A percentile compares a stretch with the other conserved stretches of the same genome.
Conservation (phyloP, 2,797 vertebrate species). For the Lophius americanus region DNA sequence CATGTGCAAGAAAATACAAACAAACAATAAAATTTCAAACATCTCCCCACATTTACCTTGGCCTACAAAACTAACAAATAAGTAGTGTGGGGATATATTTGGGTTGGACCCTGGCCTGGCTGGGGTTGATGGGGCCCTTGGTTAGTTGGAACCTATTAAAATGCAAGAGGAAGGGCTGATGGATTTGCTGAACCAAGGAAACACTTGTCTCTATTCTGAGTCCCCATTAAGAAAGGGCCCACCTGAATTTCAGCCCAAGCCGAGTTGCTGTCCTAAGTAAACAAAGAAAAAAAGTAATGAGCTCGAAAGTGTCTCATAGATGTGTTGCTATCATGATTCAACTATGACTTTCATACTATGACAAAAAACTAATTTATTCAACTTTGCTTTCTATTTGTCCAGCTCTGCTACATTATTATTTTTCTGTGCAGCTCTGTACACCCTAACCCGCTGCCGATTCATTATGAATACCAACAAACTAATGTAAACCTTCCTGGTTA, state of each 20-base stretch:
- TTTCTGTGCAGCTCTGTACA: background rate
- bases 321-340: background rate
- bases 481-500: background rate
- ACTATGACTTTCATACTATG: background rate
- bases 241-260: slow-evolving; percentile 56
- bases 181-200: slow-evolving; percentile 71
- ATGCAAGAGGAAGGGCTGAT: slow-evolving; percentile 69
- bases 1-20: slow-evolving; percentile 41
- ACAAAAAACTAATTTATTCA: background rate
- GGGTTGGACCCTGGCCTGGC: slow-evolving; percentile 47
- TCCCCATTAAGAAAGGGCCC: slow-evolving; percentile 64
- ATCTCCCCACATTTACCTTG: slow-evolving; percentile 31
- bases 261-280: slow-evolving; percentile 48
- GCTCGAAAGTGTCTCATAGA: background rate
- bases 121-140: slow-evolving; percentile 60
- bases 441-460: background rate
- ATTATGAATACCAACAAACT: background rate
- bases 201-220: slow-evolving; percentile 76
- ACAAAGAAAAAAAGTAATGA: slow-evolving; percentile 33
- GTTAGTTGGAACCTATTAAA: slow-evolving; percentile 75
- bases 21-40: slow-evolving; percentile 28
- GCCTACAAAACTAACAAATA: slow-evolving; percentile 46
- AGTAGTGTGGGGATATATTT: slow-evolving; percentile 40
- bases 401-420: background rate
- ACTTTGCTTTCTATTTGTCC: background rate